These are phyloP conservation scores for Caenorhabditis auriculariae DNA, from an alignment of 2,888 invertebrate genomes.

Conservation along the genomic window DNA sequence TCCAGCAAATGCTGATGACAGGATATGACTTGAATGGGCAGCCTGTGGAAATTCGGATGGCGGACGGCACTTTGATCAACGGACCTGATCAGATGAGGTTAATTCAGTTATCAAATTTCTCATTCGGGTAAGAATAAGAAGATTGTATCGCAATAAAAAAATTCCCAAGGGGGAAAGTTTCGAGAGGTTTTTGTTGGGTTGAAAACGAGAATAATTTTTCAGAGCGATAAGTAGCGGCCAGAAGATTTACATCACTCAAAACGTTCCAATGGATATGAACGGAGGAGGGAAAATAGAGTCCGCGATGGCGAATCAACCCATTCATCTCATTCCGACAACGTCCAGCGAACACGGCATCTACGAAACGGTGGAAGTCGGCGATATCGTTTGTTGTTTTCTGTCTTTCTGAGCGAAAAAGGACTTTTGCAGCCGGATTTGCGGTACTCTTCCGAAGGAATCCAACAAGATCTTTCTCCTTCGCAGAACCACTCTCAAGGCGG, in stretches of 20 bases:
- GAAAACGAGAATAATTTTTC: constrained; percentile 1
- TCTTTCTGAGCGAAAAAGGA: too few species aligned
- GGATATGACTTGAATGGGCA: constrained; percentile 29
- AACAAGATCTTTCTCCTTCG: not conserved
- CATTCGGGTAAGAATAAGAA: not conserved
- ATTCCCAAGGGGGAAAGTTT: not conserved
- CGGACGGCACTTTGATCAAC: constrained; percentile 19
- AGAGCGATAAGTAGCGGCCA: constrained; percentile 15
- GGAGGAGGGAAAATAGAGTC: constrained; percentile 7
- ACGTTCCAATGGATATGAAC: not conserved
- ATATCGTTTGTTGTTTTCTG: not conserved
- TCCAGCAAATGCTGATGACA: constrained; percentile 28
- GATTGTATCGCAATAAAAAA: not conserved
- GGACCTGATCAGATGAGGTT: constrained; percentile 10
- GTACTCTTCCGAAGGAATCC: not conserved
- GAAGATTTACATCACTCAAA: constrained; percentile 18
- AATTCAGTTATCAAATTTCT: not conserved
- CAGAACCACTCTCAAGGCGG: not conserved
- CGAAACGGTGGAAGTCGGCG: not conserved
- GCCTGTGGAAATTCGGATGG: constrained; percentile 28
- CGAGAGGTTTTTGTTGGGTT: not conserved
- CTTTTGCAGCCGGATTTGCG: too few species aligned
- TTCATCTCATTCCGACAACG: too few species aligned
- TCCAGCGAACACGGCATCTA: not conserved
- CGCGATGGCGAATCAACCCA: not conserved